Evolutionary conservation across 2,888 invertebrate species (phyloP), one percentile per base, ranked within the genome.

Genomic region (Itoplectis maculator): DNA sequence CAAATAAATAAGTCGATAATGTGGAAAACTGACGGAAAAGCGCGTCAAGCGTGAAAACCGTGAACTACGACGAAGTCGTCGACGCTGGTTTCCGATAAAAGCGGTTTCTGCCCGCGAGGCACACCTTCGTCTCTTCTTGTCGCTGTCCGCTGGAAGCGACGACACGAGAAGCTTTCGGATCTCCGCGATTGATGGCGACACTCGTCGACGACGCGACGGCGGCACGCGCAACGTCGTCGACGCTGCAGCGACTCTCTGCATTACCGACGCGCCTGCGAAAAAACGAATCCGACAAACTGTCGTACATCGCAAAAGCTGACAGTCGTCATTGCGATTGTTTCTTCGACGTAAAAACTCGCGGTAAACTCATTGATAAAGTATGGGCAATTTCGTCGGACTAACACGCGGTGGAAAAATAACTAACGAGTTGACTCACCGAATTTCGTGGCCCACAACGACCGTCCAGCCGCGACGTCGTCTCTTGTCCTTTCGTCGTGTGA

Each of bases 401-500:
- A n/a, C n/a, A n/a, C n/a, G 3, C 2, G 8, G 13, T 40, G 61
- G 29, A 54, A 74, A 69, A 69, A 29, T 3, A 29, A 29, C 5
- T 5, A 29, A 29, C 29, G 29, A 29, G 5, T 5, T 70, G 70
- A 88, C 92, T 94, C 93, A 96, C 96, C 96, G 95, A 89, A 96
- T 94, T 94, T 96, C 96, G 86, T 95, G 95, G 86, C 96, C 96
- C 79, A 96, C 95, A 35, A 95, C 94, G 65, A 96, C 96, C 4
- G 96, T 96, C 96, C 96, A 96, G 56, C 96, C 96, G 65, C 96
- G 94, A 63, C 95, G 93, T 76, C 96, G 94, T 69, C 96, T 91
- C 81, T 85, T 89, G 69, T 92, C 92, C 85, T 92, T 92, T 61
- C 92, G 89, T n/a, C 91, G 88, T 86, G 89, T 84, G 49, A 89